phyloP scores from a whole-genome alignment of 2,888 invertebrate species.

The Amphipyra berbera region DNA sequence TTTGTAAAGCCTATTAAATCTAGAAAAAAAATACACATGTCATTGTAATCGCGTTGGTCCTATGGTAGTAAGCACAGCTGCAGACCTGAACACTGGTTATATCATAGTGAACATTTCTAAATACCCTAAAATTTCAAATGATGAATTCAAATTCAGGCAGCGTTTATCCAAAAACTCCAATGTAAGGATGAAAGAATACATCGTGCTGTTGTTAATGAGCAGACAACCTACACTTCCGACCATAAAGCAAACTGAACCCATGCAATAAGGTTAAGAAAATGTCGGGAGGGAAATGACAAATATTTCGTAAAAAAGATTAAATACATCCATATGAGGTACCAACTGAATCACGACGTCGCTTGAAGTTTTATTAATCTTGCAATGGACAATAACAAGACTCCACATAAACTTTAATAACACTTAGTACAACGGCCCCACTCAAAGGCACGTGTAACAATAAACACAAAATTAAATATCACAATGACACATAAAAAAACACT shows the following conservation, averaged over 20 bases:
- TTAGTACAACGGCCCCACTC: slow-evolving; percentile 25
- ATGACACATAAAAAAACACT: slow-evolving; percentile 19
- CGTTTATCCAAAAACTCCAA: too few species aligned
- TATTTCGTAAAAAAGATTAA: neutral
- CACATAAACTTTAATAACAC: slow-evolving; percentile 10
- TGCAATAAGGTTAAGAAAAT: neutral
- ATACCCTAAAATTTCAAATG: neutral
- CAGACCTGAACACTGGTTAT: neutral
- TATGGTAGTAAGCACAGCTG: neutral
- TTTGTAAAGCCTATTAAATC: slow-evolving; percentile 34
- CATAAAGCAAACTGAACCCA: neutral
- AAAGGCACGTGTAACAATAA: slow-evolving; percentile 9
- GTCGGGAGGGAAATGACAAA: too few species aligned
- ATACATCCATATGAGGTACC: neutral
- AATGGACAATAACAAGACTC: slow-evolving; percentile 21
- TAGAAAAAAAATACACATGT: slow-evolving; percentile 36
- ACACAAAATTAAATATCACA: slow-evolving; percentile 13
- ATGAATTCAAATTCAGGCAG: too few species aligned
- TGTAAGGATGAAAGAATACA: too few species aligned
- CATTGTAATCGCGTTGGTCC: slow-evolving; percentile 18
- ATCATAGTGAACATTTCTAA: neutral
- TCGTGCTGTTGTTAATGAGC: too few species aligned
- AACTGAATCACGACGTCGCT: slow-evolving; percentile 1
- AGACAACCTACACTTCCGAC: too few species aligned
- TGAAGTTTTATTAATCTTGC: slow-evolving; percentile 22